Percentiles rank a stretch among this genome's conserved stretches.
Evolutionary conservation across 2,113 vertebrate genomes (phyloP).

Genomic region (Tragelaphus imberbis): DNA sequence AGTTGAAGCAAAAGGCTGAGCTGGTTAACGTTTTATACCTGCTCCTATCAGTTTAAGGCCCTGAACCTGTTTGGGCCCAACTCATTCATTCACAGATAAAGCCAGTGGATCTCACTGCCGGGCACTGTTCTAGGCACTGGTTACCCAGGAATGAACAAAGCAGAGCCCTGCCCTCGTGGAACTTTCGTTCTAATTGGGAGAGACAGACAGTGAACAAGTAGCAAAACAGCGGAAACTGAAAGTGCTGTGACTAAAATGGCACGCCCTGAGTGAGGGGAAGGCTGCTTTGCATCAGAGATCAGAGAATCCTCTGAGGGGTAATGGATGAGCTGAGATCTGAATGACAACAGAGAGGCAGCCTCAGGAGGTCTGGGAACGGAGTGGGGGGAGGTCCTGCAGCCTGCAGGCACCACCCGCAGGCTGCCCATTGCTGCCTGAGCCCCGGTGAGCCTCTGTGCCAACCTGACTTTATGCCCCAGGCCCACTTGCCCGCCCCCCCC

Average conservation of each 20-base stretch:
- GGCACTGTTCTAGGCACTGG: not conserved
- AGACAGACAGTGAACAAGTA: not conserved
- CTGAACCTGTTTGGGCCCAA: not conserved
- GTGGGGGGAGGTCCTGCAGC: not conserved
- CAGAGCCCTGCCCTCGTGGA: not conserved
- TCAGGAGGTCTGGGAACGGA: not conserved
- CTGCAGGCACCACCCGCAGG: not conserved
- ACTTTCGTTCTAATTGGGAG: not conserved
- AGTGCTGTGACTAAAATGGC: not conserved
- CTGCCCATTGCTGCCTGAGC: not conserved
- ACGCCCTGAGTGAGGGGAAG: not conserved
- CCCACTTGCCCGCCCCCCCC: not conserved
- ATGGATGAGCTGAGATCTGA: not conserved
- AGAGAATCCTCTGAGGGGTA: not conserved
- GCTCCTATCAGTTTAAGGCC: not conserved
- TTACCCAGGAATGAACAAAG: not conserved
- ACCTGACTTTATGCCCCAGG: not conserved
- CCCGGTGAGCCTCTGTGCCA: not conserved
- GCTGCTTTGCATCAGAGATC: not conserved
- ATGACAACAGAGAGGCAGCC: not conserved
- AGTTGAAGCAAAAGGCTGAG: not conserved
- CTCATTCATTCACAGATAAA: not conserved
- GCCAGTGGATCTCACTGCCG: not conserved
- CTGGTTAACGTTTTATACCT: not conserved
- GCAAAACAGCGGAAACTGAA: not conserved